phyloP scores from a whole-genome alignment of 2,113 vertebrate species.

The Phalacrocorax aristotelis region DNA sequence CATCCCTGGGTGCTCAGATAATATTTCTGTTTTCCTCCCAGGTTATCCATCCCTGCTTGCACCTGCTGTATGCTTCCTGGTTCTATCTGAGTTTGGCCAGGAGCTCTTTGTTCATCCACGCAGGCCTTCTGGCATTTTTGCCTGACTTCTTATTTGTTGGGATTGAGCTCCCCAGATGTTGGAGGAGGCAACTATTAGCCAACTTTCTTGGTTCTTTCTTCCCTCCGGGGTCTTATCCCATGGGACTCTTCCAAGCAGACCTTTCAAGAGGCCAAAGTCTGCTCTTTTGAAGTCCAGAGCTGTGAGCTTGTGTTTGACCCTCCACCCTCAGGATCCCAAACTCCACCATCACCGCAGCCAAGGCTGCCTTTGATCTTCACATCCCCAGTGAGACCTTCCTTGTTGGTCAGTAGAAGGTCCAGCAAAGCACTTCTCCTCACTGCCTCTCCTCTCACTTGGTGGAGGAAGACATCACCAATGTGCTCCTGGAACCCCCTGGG shows the following conservation, averaged over 20 bases:
- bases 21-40: not conserved
- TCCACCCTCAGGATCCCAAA: not conserved
- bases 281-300: not conserved
- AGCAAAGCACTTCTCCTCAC: not conserved
- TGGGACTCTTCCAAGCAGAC: not conserved
- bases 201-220: not conserved
- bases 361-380: not conserved
- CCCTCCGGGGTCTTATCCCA: not conserved
- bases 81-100: not conserved
- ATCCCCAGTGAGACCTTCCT: not conserved
- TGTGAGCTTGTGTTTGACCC: not conserved
- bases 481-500: not conserved
- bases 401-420: not conserved
- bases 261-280: not conserved
- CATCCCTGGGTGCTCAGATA: not conserved
- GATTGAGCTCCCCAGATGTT: not conserved
- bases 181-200: not conserved
- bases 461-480: not conserved
- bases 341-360: not conserved
- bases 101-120: not conserved
- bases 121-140: no score
- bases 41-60: not conserved
- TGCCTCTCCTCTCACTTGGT: not conserved
- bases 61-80: not conserved
- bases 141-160: no score